phyloP scores from a whole-genome alignment of 2,888 invertebrate species.

The Cyaniris semiargus region DNA sequence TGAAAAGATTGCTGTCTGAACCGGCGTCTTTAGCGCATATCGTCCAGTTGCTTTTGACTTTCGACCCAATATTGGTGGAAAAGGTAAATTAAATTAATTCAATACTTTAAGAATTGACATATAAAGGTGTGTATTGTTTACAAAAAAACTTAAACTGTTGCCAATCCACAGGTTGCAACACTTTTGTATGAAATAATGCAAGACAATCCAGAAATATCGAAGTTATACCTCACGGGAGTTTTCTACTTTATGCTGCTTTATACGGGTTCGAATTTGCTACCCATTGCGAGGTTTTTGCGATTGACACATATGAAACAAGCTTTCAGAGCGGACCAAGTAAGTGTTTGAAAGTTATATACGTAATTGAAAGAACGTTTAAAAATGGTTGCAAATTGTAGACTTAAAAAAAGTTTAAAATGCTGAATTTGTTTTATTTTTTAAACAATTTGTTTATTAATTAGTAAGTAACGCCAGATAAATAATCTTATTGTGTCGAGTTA shows the following conservation, averaged over 20 bases:
- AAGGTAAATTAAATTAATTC: constrained; percentile 70
- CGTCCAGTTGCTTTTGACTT: constrained; percentile 96
- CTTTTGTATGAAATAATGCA: constrained; percentile 93
- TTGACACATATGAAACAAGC: constrained; percentile 98
- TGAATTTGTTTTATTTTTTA: no score
- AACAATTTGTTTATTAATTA: no score
- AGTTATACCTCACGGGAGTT: constrained; percentile 96
- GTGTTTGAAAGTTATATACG: constrained; percentile 44
- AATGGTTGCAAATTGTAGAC: no score
- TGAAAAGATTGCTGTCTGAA: constrained; percentile 93
- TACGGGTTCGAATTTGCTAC: constrained; percentile 98
- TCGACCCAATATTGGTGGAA: constrained; percentile 98
- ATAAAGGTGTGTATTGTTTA: background rate
- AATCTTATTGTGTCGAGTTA: no score
- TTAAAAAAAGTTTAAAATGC: no score
- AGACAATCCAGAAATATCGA: constrained; percentile 97
- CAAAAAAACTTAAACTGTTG: background rate
- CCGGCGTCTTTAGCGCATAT: constrained; percentile 95
- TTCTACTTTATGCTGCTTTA: constrained; percentile 99
- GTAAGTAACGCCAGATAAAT: no score
- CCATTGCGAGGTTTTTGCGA: constrained; percentile 95
- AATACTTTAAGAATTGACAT: background rate
- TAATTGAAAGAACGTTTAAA: background rate
- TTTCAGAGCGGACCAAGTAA: constrained; percentile 93
- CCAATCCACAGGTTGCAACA: constrained; percentile 85